Base-by-base conservation (phyloP, 1,140 invertebrate genomes). In the Caerostris extrusa region DNA sequence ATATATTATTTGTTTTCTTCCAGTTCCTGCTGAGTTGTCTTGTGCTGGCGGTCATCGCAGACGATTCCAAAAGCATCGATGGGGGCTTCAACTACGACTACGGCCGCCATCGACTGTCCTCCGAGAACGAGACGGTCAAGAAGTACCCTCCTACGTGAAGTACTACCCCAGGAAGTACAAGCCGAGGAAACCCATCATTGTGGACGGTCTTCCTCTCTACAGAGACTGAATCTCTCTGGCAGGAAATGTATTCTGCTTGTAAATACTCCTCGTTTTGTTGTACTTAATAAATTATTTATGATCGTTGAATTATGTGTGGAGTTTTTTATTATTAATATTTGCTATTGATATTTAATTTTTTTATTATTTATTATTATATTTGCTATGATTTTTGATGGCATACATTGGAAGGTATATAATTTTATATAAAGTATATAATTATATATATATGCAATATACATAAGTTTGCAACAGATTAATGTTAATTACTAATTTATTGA, bases 71-170 rank as follows among this genome's bases (percentile, higher is more conserved):
- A 92, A 93, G 92, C 85, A 89, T 93, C 14, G 92, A 93, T 17
- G 92, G 92, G 14, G 92, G 92, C 19, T 93, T 58, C 50, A 34
- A 93, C 14, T 93, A 93, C 7, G 92, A 93, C 34, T 93, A 93
- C 14, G 92, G 92, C 3, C 61, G 89, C 61, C 14, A 88, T 17
- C 19, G 85, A 61, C 10, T 19, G 2, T 56, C 57, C 7, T 56
- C 58, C 3, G n/a, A 55, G 34, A 55, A 61, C 8, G 56, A 55
- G 14, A n/a, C 61, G 1, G 7, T 8, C 3, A 19, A 56, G 3
- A 50, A 19, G 61, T 86, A 53, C 7, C 85, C 5, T 69, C 85
- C 5, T 93, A 93, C 56, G 55, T 67, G 12, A 88, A 93, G n/a
- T 93, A 93, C 19, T 88, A 88, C 8, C 17, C 86, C 19, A 88